Percentiles rank a stretch among this genome's conserved stretches.
phyloP scores from a whole-genome alignment of 2,797 vertebrate species.

The Hippopotamyrus pictus region DNA sequence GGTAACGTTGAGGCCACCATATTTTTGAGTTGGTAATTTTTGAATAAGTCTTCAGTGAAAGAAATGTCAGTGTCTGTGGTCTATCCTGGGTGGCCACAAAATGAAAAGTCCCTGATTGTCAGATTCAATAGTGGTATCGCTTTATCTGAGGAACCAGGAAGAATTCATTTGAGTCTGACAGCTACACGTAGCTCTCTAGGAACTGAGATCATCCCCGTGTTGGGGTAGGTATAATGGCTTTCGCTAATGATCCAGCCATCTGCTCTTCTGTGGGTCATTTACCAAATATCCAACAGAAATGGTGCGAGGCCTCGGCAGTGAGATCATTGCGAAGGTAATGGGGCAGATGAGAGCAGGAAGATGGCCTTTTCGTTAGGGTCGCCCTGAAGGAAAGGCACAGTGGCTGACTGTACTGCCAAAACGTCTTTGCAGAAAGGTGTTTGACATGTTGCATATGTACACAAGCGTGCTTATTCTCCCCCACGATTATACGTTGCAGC shows the following conservation, averaged over 20 bases:
- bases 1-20: neutral
- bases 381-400: neutral
- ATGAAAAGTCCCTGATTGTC: neutral
- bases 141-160: neutral
- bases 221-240: neutral
- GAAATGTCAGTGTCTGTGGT: neutral
- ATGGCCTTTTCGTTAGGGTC: neutral
- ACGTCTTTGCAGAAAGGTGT: neutral
- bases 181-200: neutral
- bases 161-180: neutral
- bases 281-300: neutral
- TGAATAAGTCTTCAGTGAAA: neutral
- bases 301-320: neutral
- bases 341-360: neutral
- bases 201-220: neutral
- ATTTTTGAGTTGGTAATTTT: neutral
- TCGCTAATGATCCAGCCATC: neutral
- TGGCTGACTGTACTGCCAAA: neutral
- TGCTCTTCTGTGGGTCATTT: neutral
- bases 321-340: neutral
- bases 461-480: neutral
- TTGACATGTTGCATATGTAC: neutral
- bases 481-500: neutral
- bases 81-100: neutral
- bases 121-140: neutral